Evolutionary conservation across 2,113 vertebrate genomes (phyloP), one percentile per base, ranked within the genome.

Genomic region (Mesoclemmys tuberculata): DNA sequence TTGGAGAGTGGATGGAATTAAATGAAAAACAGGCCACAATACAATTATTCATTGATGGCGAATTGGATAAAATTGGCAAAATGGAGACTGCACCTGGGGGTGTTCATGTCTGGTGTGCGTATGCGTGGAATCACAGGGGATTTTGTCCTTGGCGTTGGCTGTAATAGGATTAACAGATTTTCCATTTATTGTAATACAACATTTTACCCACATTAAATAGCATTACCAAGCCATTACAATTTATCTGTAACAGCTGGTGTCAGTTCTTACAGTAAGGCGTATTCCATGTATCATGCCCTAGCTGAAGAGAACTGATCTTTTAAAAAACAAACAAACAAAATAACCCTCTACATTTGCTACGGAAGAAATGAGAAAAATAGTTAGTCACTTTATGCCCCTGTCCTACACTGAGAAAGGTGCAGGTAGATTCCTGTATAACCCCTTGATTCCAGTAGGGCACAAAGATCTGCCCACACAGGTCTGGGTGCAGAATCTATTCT

Each of bases 1-100:
- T 93, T 90, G 56, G 90, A 84, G 95, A 96, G 94, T 86, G 78
- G 93, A 87, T 90, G 55, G 91, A 98, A 97, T 97, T 84, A 97
- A 84, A 96, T 97, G 96, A 94, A 79, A 97, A 94, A 93, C 26
- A 92, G 64, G 90, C 85, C 91, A 86, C 96, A 54, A 92, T 89
- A 74, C 61, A 95, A 90, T 97, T 95, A 90, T 92, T 96, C 89
- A 91, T 58, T 87, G 85, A 96, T 54, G 64, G 94, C 38, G 61
- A 95, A 84, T 81, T 93, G 75, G 92, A 94, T 84, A 78, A 95
- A 68, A 94, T 68, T 90, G 86, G 84, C 82, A 90, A 96, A 93
- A 87, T 82, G 81, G 35, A 81, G 74, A 58, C 41, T 88, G 87
- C 90, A 96, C 88, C 87, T 88, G 91, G 87, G 90, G 49, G 58